phyloP scores from a whole-genome alignment of 2,113 vertebrate genomes.

The Bubo blakistoni region DNA sequence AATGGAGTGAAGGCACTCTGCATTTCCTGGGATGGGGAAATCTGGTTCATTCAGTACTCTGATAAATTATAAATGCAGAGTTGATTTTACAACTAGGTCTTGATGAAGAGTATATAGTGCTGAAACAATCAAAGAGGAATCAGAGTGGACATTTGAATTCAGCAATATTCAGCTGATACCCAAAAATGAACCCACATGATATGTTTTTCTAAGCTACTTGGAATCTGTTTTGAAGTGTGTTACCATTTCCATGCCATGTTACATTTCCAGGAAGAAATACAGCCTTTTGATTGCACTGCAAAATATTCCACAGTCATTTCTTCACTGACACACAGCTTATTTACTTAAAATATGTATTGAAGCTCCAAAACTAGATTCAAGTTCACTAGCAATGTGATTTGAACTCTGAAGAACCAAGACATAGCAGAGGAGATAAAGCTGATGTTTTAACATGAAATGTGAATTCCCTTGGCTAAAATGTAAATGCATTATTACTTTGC shows the following conservation, averaged over 20 bases:
- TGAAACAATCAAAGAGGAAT: background rate
- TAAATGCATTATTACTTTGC: background rate
- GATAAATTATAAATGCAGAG: constrained; percentile 56
- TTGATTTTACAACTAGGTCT: background rate
- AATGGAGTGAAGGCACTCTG: background rate
- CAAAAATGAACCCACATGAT: background rate
- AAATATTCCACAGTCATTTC: background rate
- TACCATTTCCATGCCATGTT: background rate
- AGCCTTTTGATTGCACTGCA: background rate
- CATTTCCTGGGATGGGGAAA: constrained; percentile 1
- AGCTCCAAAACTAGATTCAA: background rate
- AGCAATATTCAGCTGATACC: background rate
- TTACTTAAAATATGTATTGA: background rate
- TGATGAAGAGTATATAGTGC: background rate
- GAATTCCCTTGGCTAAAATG: background rate
- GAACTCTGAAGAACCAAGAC: background rate
- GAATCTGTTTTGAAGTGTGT: background rate
- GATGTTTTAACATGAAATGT: background rate
- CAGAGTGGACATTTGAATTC: constrained; percentile 5
- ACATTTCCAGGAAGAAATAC: background rate
- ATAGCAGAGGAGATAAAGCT: background rate
- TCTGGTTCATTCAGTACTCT: constrained; percentile 14
- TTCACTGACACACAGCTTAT: background rate
- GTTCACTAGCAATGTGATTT: background rate
- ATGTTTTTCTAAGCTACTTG: background rate